phyloP scores from a whole-genome alignment of 2,113 vertebrate species.

The Mus spicilegus region DNA sequence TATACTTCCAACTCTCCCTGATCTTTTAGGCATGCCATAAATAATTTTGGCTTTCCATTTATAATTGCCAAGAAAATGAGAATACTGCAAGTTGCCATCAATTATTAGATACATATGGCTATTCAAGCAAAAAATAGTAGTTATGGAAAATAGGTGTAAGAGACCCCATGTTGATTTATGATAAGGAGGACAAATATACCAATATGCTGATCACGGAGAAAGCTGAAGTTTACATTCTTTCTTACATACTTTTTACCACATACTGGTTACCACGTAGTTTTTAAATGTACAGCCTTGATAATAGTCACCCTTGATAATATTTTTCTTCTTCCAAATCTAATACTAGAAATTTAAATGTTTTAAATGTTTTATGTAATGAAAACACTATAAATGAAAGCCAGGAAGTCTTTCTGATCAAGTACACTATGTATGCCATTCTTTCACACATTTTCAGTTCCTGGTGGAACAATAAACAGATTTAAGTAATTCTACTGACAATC shows the following conservation, averaged over 20 bases:
- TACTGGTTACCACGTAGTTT: not conserved
- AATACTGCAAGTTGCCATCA: not conserved
- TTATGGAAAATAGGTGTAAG: not conserved
- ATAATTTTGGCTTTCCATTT: not conserved
- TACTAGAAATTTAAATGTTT: not conserved
- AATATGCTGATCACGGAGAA: not conserved
- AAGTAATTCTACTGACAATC: not conserved
- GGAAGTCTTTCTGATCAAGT: not conserved
- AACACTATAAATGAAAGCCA: not conserved
- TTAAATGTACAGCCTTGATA: not conserved
- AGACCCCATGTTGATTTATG: not conserved
- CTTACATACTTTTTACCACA: not conserved
- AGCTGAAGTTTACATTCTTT: not conserved
- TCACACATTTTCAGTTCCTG: not conserved
- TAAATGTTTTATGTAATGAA: not conserved
- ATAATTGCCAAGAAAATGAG: conserved; percentile 38
- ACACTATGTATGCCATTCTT: not conserved
- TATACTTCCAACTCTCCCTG: not conserved
- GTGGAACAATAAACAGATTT: not conserved
- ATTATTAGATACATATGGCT: not conserved
- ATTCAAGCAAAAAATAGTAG: not conserved
- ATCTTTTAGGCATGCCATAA: not conserved
- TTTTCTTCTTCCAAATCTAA: not conserved
- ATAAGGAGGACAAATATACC: not conserved
- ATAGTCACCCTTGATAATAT: not conserved